Evolutionary conservation across 2,113 vertebrate species (phyloP).

Genomic region (Caloenas nicobarica): DNA sequence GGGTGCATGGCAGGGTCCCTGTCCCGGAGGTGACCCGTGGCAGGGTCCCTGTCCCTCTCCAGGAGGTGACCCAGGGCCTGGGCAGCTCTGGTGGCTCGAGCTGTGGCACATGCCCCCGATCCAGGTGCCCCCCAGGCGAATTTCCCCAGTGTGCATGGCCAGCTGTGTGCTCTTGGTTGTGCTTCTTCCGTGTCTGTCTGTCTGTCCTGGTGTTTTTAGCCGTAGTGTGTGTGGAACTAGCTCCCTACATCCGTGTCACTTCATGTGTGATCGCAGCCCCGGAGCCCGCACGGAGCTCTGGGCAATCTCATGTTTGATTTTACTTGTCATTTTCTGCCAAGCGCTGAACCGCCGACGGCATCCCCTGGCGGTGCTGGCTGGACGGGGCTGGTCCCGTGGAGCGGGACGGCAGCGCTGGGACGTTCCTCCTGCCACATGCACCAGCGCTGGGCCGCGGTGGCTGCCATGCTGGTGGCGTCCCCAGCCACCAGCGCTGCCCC

Average conservation of each 20-base stretch:
- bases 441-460: too few relatives aligned
- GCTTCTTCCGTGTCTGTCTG: not conserved
- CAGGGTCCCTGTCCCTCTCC: too few relatives aligned
- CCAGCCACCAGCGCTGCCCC: not conserved
- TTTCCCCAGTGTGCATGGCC: conserved; percentile 52
- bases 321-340: not conserved
- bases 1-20: too few relatives aligned
- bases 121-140: not conserved
- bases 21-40: too few relatives aligned
- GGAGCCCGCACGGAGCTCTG: not conserved
- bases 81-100: not conserved
- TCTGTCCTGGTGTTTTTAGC: not conserved
- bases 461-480: not conserved
- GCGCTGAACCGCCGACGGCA: not conserved
- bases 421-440: too few relatives aligned
- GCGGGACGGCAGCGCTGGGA: not conserved
- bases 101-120: not conserved
- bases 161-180: not conserved
- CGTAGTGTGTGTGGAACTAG: not conserved
- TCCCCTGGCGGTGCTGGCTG: not conserved
- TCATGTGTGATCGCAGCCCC: not conserved
- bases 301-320: not conserved
- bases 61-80: not conserved
- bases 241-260: not conserved
- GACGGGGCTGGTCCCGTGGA: not conserved